Percentiles rank a stretch among this genome's conserved stretches.
phyloP scores from a whole-genome alignment of 2,888 invertebrate species.

The Cinara cedri region DNA sequence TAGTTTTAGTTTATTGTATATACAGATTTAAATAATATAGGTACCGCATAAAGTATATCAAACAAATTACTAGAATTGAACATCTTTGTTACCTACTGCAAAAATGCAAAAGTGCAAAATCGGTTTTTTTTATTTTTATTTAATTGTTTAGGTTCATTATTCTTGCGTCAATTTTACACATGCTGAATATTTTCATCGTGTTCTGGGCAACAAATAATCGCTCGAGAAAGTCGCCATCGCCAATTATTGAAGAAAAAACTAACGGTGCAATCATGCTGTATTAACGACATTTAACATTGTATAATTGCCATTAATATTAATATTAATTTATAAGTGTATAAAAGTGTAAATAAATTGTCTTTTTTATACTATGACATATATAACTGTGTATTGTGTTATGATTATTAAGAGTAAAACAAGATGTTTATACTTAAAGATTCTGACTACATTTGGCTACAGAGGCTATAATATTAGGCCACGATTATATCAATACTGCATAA shows the following conservation, averaged over 20 bases:
- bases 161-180: constrained; percentile 68
- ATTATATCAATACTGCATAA: no score
- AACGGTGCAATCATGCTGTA: constrained; percentile 87
- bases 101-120: no score
- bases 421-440: no score
- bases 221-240: constrained; percentile 71
- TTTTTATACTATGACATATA: constrained; percentile 1
- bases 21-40: no score
- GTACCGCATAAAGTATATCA: no score
- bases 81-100: no score
- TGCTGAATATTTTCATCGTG: constrained; percentile 76
- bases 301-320: constrained; percentile 49
- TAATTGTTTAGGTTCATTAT: constrained; percentile 61
- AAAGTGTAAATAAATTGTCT: constrained; percentile 24
- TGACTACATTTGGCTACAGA: no score
- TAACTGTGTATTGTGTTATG: no score
- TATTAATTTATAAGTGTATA: constrained; percentile 23
- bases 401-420: no score
- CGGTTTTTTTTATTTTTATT: no score
- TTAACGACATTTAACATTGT: constrained; percentile 62
- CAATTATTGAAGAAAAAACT: constrained; percentile 76
- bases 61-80: no score
- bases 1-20: constrained; percentile 59
- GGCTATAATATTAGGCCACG: no score
- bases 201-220: constrained; percentile 74